Conservation (phyloP, 2,113 vertebrate species). For the Atlantisia rogersi region DNA sequence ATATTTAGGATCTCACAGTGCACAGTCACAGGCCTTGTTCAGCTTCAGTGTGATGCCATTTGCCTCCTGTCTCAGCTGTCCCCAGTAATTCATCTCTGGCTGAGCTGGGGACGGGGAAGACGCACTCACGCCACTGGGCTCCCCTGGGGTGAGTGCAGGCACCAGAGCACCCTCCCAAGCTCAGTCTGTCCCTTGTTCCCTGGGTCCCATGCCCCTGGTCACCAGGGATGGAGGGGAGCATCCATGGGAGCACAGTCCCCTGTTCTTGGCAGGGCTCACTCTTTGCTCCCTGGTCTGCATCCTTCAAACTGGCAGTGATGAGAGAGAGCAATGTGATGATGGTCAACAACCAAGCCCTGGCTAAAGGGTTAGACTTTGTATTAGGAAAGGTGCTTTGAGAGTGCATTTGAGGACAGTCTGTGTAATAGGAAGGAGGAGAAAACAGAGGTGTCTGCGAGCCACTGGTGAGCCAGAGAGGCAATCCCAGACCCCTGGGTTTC, state of each 20-base stretch:
- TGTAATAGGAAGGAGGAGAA: not conserved
- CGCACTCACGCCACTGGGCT: not conserved
- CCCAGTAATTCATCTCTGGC: conserved; percentile 67
- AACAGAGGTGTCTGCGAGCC: not conserved
- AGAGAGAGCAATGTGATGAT: not conserved
- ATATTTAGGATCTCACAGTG: conserved; percentile 73
- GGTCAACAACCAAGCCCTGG: not conserved
- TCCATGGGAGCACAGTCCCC: not conserved
- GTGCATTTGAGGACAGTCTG: rapidly evolving
- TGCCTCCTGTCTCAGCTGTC: conserved; percentile 74
- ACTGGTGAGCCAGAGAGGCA: not conserved
- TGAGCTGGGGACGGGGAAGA: not conserved
- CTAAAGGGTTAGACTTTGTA: not conserved
- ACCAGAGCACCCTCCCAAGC: not conserved
- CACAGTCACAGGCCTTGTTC: conserved; percentile 64
- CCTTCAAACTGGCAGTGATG: not conserved
- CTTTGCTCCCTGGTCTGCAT: not conserved
- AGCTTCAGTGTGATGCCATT: conserved; percentile 55
- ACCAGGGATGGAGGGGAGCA: not conserved
- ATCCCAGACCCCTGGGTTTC: not conserved
- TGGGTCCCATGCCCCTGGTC: rapidly evolving
- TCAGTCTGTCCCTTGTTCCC: not conserved
- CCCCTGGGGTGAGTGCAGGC: not conserved
- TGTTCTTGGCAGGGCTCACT: not conserved
- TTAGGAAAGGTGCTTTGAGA: not conserved